Base-by-base conservation (phyloP, 2,113 vertebrate genomes). In the Hippocampus mohnikei region DNA sequence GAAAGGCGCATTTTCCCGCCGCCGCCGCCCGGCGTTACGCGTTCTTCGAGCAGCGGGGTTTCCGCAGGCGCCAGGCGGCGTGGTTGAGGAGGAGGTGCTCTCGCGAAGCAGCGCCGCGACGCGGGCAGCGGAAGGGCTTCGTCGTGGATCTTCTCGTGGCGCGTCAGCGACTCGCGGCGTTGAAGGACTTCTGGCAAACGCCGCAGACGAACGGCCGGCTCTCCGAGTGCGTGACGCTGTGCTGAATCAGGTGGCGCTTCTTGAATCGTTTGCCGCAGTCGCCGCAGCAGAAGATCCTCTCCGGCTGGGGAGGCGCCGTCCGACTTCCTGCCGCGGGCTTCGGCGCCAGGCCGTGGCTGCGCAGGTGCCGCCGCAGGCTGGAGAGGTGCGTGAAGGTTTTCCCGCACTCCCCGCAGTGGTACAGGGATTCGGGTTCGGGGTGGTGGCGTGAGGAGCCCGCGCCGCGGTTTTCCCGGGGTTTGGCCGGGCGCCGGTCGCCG, bases 261-360 rank as follows among this genome's bases (percentile, higher is more conserved):
- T 96, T 96, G 66, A 97, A 97, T 0, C 92, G 92, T 75, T 98
- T 98, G 72, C 95, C 95, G 76, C 95, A 98, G 18, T 96, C 90
- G 0, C 94, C 89, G 41, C 96, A 97, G 71, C 90, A 91, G 77
- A 93, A 93, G 33, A 91, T 82, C 69, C 91, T 86, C 67, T 94
- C 92, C 0, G 92, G 82, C 93, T 93, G 92, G 88, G 16, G 91
- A 92, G 69, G 87, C 88, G 18, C 88, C 85, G 73, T 88, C 87
- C 0, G 85, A 78, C 82, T 90, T 91, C 42, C 88, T 79, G 71
- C 77, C 81, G 29, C 82, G 85, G 78, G 85, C 87, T 23, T 88
- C 89, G 88, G 85, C 0, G 89, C 82, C 79, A 91, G 27, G 25
- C 89, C 93, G 40, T 94, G 93, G 79, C 88, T 93, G 71, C 93